Conservation (phyloP, 2,113 vertebrate genomes). For the Micronisus gabar region DNA sequence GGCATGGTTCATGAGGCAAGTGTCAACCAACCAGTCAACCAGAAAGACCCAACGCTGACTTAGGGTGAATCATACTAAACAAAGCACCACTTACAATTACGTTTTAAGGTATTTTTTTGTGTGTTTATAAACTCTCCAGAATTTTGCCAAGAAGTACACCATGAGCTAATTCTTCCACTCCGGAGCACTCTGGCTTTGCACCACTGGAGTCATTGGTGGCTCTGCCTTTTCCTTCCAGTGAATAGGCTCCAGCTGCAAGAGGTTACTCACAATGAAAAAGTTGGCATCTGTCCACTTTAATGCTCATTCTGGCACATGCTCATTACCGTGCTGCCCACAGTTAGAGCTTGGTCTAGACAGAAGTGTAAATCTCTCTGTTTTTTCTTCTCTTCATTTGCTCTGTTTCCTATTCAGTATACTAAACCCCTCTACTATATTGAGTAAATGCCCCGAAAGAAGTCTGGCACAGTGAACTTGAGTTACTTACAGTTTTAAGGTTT, state of each 20-base stretch:
- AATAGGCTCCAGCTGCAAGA: background rate
- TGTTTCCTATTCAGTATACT: background rate
- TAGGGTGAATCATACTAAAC: background rate
- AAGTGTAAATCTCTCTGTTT: background rate
- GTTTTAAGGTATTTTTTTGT: background rate
- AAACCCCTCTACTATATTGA: background rate
- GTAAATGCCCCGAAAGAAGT: background rate
- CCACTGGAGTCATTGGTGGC: background rate
- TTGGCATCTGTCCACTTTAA: background rate
- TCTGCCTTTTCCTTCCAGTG: background rate
- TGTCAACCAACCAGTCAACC: background rate
- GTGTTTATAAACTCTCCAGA: background rate
- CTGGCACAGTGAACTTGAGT: background rate
- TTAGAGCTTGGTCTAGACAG: background rate
- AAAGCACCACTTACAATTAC: background rate
- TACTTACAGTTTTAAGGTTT: background rate
- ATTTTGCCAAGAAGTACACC: background rate
- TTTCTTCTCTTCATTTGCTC: background rate
- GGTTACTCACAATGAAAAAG: background rate
- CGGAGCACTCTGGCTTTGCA: background rate
- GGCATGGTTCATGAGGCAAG: background rate
- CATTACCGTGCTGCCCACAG: background rate
- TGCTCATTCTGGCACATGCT: background rate
- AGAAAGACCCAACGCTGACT: background rate
- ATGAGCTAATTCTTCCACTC: background rate